Evolutionary conservation across 2,797 vertebrate species (phyloP), one percentile per base, ranked within the genome.

Genomic region (Catostomus latipinnis): DNA sequence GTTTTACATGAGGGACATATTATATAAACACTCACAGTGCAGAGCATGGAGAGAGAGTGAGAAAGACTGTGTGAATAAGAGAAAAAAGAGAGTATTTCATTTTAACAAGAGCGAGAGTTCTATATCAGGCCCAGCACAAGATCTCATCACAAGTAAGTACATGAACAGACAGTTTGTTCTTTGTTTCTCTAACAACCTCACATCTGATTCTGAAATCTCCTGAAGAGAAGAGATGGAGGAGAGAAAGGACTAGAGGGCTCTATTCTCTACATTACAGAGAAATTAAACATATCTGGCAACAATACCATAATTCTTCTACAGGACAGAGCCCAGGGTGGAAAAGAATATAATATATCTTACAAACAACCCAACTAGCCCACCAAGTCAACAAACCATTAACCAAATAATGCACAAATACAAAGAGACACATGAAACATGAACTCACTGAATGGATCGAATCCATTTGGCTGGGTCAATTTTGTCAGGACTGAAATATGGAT

Each of bases 51-150:
- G 16, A 58, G 14, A n/a, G 6, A n/a, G 46, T 1, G 49, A 43
- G 48, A 34, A 14, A 53, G 46, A 12, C 5, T 45, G 43, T 43
- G 10, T 45, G 34, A 14, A 65, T 16, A 45, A 54, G 6, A 16
- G 5, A 46, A 61, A 61, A 43, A 14, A 12, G 18, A 5, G 1
- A 16, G 58, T 13, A 6, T 63, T 63, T 78, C 12, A 79, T 65
- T 34, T 34, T 34, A 34, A 34, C 61, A 66, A 11, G 7, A 80
- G 61, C 60, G 14, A 50, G 61, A 49, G 45, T 46, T 72, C 49
- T 68, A 77, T 50, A 66, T 81, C 53, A 46, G 14, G 34, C 34
- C 34, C 52, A 80, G 82, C 70, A 80, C 79, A 86, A 83, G 82
- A 81, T 67, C 58, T 62, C 74, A 62, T 80, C 80, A 79, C 57